Conservation (phyloP, 1,140 invertebrate species). For the Xylocopa sonorina region DNA sequence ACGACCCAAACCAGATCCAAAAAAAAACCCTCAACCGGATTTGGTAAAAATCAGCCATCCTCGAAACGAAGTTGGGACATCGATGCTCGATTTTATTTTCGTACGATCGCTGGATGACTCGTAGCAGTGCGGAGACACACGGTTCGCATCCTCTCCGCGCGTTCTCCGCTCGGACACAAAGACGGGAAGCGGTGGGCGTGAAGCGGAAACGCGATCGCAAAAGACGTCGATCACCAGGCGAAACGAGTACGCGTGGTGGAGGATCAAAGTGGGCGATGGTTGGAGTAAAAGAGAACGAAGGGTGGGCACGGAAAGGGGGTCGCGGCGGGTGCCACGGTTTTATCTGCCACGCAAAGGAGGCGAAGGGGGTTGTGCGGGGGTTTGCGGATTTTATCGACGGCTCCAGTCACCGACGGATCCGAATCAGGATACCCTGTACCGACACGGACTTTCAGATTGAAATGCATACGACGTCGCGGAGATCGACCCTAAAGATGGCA, state of each 20-base stretch:
- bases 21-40: neutral
- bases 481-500: neutral
- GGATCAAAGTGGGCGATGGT: slow-evolving; percentile 26
- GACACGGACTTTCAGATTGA: slow-evolving; percentile 30
- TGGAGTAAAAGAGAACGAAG: too few relatives aligned
- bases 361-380: too few relatives aligned
- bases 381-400: slow-evolving; percentile 29
- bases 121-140: too few relatives aligned
- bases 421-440: neutral
- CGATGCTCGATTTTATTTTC: neutral
- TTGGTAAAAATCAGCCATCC: neutral
- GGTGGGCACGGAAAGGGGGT: neutral
- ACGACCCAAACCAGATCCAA: too few relatives aligned
- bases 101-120: neutral
- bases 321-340: slow-evolving; percentile 3
- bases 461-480: slow-evolving; percentile 19
- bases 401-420: neutral
- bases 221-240: slow-evolving; percentile 46
- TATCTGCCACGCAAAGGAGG: slow-evolving; percentile 47
- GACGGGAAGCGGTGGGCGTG: neutral
- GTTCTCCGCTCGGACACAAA: slow-evolving; percentile 11
- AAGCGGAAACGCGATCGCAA: slow-evolving; percentile 45
- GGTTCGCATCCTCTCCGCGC: neutral
- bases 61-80: neutral
- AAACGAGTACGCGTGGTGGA: slow-evolving; percentile 33